phyloP scores from a whole-genome alignment of 2,113 vertebrate genomes.

The Sphyrna mokarran region DNA sequence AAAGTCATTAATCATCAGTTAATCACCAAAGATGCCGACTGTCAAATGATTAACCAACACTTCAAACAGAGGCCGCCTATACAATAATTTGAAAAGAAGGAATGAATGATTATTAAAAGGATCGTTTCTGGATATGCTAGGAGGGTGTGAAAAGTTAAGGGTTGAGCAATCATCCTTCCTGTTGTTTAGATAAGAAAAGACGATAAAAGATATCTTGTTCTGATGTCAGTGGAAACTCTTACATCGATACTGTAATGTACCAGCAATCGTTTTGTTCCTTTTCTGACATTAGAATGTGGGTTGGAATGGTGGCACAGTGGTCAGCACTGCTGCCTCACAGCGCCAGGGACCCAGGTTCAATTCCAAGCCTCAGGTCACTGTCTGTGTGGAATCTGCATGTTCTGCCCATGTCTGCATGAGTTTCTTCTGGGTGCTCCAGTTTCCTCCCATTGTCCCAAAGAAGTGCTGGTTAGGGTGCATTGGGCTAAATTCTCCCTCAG shows the following conservation, averaged over 20 bases:
- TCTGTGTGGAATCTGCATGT: too few relatives aligned
- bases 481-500: too few relatives aligned
- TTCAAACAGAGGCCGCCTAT: conserved; percentile 1
- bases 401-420: too few relatives aligned
- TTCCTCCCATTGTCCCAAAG: too few relatives aligned
- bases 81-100: not conserved
- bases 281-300: not conserved
- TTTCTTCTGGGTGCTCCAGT: too few relatives aligned
- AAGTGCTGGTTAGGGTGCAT: too few relatives aligned
- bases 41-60: not conserved
- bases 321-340: too few relatives aligned
- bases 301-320: too few relatives aligned
- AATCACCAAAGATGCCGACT: not conserved
- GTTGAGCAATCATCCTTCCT: not conserved
- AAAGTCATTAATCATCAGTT: conserved; percentile 2
- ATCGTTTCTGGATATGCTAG: not conserved
- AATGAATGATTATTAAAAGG: conserved; percentile 1
- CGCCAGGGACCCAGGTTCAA: too few relatives aligned
- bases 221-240: not conserved
- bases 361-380: too few relatives aligned
- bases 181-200: not conserved
- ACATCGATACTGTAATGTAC: not conserved
- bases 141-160: not conserved
- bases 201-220: not conserved
- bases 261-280: not conserved